Conservation (phyloP, 1,140 invertebrate species). For the Hetaerina americana region DNA sequence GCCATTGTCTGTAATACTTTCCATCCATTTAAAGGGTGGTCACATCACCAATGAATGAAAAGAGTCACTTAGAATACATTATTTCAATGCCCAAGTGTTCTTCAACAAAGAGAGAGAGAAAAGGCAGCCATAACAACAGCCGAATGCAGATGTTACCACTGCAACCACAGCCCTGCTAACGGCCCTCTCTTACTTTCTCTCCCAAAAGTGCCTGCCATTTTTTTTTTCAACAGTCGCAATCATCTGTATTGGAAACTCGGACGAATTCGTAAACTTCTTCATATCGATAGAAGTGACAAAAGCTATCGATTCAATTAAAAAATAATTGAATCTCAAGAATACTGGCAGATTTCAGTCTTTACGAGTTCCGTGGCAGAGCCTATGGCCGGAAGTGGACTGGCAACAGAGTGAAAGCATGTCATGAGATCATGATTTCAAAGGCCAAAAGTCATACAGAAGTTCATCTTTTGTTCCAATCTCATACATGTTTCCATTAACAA, state of each 20-base stretch:
- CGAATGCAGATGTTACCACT: neutral
- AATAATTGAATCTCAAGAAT: neutral
- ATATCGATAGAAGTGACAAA: neutral
- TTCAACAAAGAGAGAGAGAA: neutral
- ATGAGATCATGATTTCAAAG: neutral
- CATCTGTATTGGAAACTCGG: neutral
- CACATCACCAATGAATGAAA: neutral
- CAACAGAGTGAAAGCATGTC: neutral
- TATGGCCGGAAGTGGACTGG: neutral
- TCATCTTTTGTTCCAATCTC: neutral
- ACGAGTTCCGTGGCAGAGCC: neutral
- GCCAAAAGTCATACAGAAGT: neutral
- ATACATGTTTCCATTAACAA: neutral
- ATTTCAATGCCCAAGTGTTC: neutral
- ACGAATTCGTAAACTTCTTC: neutral
- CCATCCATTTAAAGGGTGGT: neutral
- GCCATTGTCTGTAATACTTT: neutral
- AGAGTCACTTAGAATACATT: neutral
- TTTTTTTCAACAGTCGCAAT: neutral
- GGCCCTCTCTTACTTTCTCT: neutral
- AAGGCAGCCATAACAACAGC: neutral
- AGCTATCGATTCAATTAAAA: neutral
- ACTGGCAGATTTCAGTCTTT: neutral
- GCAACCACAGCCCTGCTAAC: neutral
- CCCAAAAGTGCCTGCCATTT: neutral